These are phyloP conservation scores for Alethe castanea DNA, from an alignment of 2,113 vertebrate genomes.

Conservation along the genomic window DNA sequence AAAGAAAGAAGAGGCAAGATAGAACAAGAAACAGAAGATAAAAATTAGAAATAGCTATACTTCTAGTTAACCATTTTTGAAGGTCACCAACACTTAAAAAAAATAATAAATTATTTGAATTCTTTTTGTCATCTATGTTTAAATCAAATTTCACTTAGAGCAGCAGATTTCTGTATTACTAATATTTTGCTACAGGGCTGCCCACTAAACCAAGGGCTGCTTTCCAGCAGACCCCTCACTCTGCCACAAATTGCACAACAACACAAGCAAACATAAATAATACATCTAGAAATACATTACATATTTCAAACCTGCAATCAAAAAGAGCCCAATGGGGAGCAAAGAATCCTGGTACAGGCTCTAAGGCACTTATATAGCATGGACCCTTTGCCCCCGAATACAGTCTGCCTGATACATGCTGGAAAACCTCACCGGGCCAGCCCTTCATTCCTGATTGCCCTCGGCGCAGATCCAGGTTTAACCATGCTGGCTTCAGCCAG, in stretches of 20 bases:
- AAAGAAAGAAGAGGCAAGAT: background rate
- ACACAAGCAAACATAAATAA: constrained; percentile 52
- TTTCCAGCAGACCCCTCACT: constrained; percentile 36
- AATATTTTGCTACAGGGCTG: constrained; percentile 58
- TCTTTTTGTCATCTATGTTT: constrained; percentile 14
- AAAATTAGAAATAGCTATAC: background rate
- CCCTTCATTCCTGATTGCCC: constrained; percentile 57
- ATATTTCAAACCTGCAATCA: constrained; percentile 41
- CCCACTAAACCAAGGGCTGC: constrained; percentile 47
- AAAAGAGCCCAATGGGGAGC: background rate
- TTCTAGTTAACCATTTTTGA: background rate
- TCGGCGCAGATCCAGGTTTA: constrained; percentile 57
- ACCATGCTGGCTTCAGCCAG: constrained; percentile 48
- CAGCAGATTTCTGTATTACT: constrained; percentile 63
- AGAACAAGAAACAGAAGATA: background rate
- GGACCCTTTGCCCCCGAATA: constrained; percentile 45
- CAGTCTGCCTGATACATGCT: constrained; percentile 13
- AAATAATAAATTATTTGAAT: background rate
- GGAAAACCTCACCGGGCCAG: constrained; percentile 54
- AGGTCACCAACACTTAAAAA: background rate
- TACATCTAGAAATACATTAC: constrained; percentile 24
- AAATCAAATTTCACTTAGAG: constrained; percentile 47
- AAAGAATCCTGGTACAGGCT: constrained; percentile 1
- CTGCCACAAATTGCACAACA: constrained; percentile 70
- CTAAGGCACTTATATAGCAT: background rate